A percentile compares a stretch with the other conserved stretches of the same genome.
phyloP scores from a whole-genome alignment of 2,888 invertebrate species.

The Psococerastis gibbosa region DNA sequence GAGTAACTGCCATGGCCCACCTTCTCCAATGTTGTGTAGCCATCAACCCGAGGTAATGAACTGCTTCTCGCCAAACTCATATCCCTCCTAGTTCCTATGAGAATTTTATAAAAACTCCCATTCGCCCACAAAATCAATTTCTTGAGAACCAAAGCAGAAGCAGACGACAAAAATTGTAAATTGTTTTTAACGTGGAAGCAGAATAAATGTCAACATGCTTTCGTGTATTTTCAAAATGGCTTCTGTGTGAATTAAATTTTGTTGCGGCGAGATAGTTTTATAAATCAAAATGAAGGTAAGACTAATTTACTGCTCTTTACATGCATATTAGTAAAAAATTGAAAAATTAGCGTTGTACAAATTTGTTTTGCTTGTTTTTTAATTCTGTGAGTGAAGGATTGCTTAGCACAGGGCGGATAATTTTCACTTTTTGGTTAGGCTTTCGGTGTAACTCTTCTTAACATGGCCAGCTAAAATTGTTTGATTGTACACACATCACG shows the following conservation, averaged over 20 bases:
- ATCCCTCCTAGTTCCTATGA: neutral
- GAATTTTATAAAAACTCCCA: neutral
- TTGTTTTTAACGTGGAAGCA: neutral
- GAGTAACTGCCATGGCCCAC: conserved; percentile 71
- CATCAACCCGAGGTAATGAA: conserved; percentile 27
- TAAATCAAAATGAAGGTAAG: neutral
- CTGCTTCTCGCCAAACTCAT: conserved; percentile 1
- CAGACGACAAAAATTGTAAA: neutral
- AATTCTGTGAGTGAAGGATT: too few species aligned
- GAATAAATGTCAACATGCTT: neutral
- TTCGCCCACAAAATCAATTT: neutral
- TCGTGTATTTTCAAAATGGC: neutral
- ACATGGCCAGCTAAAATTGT: too few species aligned
- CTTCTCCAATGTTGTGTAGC: conserved; percentile 50
- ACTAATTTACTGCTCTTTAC: too few species aligned
- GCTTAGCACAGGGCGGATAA: too few species aligned
- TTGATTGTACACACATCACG: too few species aligned
- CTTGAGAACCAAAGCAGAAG: neutral
- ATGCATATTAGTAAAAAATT: too few species aligned
- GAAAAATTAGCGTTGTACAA: too few species aligned
- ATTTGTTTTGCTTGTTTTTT: too few species aligned
- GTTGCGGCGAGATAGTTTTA: too few species aligned
- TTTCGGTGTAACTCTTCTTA: too few species aligned
- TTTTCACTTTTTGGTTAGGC: too few species aligned
- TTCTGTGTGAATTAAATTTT: too few species aligned